These are phyloP conservation scores for Oligia strigilis DNA, from an alignment of 2,888 invertebrate genomes.

Conservation along the genomic window DNA sequence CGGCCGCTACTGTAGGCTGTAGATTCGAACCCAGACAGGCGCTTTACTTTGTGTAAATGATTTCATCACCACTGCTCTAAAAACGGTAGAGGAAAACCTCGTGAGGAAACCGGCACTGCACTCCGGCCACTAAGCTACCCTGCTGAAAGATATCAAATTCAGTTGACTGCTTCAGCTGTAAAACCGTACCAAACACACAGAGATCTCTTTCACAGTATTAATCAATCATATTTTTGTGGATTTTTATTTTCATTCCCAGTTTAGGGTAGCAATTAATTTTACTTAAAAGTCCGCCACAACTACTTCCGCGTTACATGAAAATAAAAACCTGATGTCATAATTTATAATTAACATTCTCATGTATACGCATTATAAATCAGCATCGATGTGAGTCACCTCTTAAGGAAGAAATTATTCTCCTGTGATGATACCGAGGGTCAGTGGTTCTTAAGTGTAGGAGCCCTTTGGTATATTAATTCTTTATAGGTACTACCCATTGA, in stretches of 20 bases:
- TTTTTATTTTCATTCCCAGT: slow-evolving; percentile 22
- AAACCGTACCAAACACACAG: no score
- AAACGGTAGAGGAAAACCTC: neutral
- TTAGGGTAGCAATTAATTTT: slow-evolving; percentile 44
- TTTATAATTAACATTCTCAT: slow-evolving; percentile 61
- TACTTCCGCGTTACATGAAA: slow-evolving; percentile 55
- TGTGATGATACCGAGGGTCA: slow-evolving; percentile 43
- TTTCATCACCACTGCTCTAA: neutral
- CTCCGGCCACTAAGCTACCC: neutral
- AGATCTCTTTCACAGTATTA: no score
- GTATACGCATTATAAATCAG: slow-evolving; percentile 53
- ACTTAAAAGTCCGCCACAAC: slow-evolving; percentile 28
- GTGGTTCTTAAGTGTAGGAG: slow-evolving; percentile 48
- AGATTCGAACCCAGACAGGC: neutral
- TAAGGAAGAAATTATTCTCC: slow-evolving; percentile 43
- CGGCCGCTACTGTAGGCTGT: neutral
- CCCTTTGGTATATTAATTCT: no score
- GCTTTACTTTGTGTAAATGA: neutral
- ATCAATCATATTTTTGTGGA: neutral
- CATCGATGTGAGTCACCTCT: slow-evolving; percentile 40
- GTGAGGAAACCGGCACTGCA: neutral
- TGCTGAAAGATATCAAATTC: neutral
- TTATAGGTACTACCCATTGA: no score
- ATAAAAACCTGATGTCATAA: slow-evolving; percentile 57
- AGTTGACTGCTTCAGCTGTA: neutral